Base-by-base conservation (phyloP, 2,888 invertebrate genomes). In the Cartodere bifasciata region DNA sequence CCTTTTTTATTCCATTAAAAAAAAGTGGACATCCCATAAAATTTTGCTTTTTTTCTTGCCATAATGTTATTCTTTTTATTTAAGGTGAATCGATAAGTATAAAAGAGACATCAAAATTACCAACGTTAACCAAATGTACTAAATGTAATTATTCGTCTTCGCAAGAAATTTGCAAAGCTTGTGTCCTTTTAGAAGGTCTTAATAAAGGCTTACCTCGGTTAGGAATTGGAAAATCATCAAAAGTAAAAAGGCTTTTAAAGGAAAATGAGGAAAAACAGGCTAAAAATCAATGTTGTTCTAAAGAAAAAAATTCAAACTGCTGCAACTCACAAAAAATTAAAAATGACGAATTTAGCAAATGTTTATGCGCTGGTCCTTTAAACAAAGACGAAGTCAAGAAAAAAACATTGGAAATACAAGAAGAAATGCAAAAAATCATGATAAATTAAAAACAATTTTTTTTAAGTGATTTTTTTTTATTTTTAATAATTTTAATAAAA, bases 101-200 rank as follows among this genome's bases (percentile, higher is more conserved):
- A 10, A 84, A 86, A 50, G 83, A 84, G 44, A 75, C 72, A 29
- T 73, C 86, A 0, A 81, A 80, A 48, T 70, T 90, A 55, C 94
- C 94, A 1, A 68, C 72, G 21, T 75, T 85, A 48, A 77, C 81
- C 31, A 72, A 66, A 25, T 97, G 97, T 56, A 65, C 65, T 4
- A 69, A 84, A 24, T 98, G 98, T 62, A 83, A 86, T 15, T 97
- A 83, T 58, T 78, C 85, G 0, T 85, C 86, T 1, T 95, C 95
- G 38, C 94, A 95, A 55, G 74, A 78, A 46, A 72, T 95, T 3
- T 98, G 98, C 58, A 97, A 98, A 58, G 97, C 98, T 0, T 98
- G 98, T 57, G 76, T 91, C 0, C 66, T 98, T 34, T 63, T 99
- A 3, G 94, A 97, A 64, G 97, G 97, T 1, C 67, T 98, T 2